phyloP scores from a whole-genome alignment of 2,888 invertebrate species.

The Scaeva pyrastri region DNA sequence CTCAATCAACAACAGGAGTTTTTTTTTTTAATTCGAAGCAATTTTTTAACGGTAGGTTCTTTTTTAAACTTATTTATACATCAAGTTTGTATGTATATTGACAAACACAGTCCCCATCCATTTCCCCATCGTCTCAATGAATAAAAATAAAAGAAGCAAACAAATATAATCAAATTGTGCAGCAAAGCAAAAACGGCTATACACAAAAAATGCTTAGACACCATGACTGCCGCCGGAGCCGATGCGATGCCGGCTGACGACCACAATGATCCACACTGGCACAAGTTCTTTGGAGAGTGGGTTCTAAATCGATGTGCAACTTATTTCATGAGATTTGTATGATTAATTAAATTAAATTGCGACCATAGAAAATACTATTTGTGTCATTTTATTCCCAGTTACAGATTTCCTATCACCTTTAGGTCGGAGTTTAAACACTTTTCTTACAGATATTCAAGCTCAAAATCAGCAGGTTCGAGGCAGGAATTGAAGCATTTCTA shows the following conservation, averaged over 20 bases:
- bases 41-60: not conserved
- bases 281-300: not conserved
- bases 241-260: not conserved
- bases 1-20: slow-evolving; percentile 26
- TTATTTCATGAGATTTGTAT: not conserved
- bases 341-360: no score
- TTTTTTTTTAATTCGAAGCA: not conserved
- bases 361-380: no score
- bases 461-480: no score
- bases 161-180: slow-evolving; percentile 12
- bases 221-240: slow-evolving; percentile 14
- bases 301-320: not conserved
- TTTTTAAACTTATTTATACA: not conserved
- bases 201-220: slow-evolving; percentile 3
- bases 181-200: slow-evolving; percentile 26
- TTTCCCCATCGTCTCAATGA: not conserved
- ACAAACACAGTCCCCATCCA: slow-evolving; percentile 9
- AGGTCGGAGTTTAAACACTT: no score
- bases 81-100: not conserved
- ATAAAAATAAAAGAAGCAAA: not conserved
- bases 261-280: not conserved
- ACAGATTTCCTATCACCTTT: no score
- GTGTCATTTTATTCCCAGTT: no score
- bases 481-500: no score
- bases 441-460: no score